These are phyloP conservation scores for Amyelois transitella DNA, from an alignment of 1,140 invertebrate species.

Conservation along the genomic window DNA sequence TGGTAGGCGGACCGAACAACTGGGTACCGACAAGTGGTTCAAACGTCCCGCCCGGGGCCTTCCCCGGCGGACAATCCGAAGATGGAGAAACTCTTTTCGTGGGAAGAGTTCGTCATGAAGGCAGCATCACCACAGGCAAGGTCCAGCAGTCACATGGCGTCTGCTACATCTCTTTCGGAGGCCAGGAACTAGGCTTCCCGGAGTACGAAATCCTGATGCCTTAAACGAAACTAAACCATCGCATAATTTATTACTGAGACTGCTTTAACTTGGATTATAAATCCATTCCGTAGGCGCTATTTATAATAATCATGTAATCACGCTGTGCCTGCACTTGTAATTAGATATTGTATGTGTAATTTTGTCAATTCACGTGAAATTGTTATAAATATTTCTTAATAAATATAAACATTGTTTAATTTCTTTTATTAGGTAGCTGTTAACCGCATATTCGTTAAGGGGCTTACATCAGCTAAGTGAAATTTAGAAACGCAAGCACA, in stretches of 20 bases:
- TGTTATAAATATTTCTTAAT: not conserved
- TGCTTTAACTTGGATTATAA: not conserved
- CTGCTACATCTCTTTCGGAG: conserved; percentile 83
- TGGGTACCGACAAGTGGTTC: conserved; percentile 79
- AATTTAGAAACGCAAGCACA: too few relatives aligned
- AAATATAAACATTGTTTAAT: conserved; percentile 5
- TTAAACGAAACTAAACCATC: conserved; percentile 23
- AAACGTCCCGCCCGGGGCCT: conserved; percentile 81
- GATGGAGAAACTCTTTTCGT: conserved; percentile 84
- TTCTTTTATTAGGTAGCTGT: too few relatives aligned
- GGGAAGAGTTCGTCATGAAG: conserved; percentile 80
- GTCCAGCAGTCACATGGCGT: conserved; percentile 79
- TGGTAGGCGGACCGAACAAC: conserved; percentile 75
- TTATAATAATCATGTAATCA: conserved; percentile 13
- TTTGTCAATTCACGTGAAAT: conserved; percentile 1
- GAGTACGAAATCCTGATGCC: conserved; percentile 84
- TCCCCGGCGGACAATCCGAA: conserved; percentile 83
- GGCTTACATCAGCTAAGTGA: too few relatives aligned
- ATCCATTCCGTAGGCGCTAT: not conserved
- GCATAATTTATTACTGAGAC: conserved; percentile 1
- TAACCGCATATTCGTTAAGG: too few relatives aligned
- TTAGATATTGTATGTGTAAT: conserved; percentile 18
- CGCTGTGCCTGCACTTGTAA: conserved; percentile 28
- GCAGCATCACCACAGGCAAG: conserved; percentile 81
- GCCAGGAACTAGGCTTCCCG: conserved; percentile 81